These are phyloP conservation scores for Microcebus lehilahytsara DNA, from an alignment of 2,113 vertebrate species.

Conservation along the genomic window DNA sequence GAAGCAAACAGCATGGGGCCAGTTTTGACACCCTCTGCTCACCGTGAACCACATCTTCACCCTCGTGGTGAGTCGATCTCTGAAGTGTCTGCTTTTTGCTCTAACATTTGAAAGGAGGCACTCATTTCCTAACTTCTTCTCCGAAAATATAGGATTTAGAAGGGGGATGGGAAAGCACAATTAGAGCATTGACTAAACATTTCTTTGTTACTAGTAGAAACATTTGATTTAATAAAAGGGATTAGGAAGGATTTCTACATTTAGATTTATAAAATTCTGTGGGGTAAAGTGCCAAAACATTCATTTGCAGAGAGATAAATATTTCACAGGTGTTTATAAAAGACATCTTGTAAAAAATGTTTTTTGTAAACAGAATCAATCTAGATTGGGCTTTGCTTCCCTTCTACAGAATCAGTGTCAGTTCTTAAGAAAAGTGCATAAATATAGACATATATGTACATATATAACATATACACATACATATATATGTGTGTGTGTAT, in stretches of 20 bases:
- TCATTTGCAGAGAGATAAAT: not conserved
- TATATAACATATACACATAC: not conserved
- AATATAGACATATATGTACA: not conserved
- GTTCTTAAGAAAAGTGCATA: not conserved
- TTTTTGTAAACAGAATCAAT: constrained; percentile 9
- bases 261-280: not conserved
- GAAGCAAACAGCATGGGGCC: not conserved
- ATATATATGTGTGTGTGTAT: too few species aligned
- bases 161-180: not conserved
- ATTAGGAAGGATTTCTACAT: not conserved
- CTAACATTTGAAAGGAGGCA: not conserved
- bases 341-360: not conserved
- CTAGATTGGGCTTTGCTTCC: not conserved
- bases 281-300: not conserved
- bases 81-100: not conserved
- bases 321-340: not conserved
- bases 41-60: not conserved
- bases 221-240: not conserved
- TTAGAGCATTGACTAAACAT: not conserved
- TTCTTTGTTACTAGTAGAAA: not conserved
- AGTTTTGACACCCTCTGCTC: not conserved
- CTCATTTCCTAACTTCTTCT: not conserved
- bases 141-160: not conserved
- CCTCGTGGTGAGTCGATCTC: not conserved
- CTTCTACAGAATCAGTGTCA: not conserved